These are phyloP conservation scores for Amphimedon queenslandica DNA, from an alignment of 37 sponge, comb jelly and placozoan genomes.

Conservation along the genomic window DNA sequence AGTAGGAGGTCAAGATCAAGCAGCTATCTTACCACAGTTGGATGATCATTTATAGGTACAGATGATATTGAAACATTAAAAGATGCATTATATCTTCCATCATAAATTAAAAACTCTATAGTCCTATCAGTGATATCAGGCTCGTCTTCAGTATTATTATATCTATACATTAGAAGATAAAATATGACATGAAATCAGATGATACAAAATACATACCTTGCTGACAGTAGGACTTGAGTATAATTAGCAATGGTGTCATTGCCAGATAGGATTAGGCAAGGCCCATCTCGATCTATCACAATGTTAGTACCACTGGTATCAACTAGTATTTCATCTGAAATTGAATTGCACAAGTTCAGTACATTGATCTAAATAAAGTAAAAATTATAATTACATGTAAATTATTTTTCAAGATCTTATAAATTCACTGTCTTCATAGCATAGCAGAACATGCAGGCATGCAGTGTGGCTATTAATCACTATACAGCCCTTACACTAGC, in stretches of 20 bases:
- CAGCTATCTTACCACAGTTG: slow-evolving; percentile 5
- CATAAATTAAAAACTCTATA: slow-evolving; percentile 38
- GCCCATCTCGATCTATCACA: slow-evolving; percentile 2
- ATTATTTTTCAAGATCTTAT: background rate
- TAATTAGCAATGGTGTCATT: slow-evolving; percentile 42
- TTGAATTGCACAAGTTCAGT: slow-evolving; percentile 6
- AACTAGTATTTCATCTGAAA: slow-evolving; percentile 13
- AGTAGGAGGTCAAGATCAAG: too few species aligned
- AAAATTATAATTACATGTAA: too few species aligned
- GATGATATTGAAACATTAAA: slow-evolving; percentile 13
- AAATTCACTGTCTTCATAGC: background rate
- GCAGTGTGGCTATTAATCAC: too few species aligned
- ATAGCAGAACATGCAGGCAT: too few species aligned
- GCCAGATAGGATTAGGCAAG: slow-evolving; percentile 44
- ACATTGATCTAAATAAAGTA: slow-evolving; percentile 1
- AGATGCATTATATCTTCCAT: slow-evolving; percentile 22
- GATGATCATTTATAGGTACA: slow-evolving; percentile 32
- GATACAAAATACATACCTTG: slow-evolving; percentile 17
- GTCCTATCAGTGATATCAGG: slow-evolving; percentile 13
- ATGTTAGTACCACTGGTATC: slow-evolving; percentile 20
- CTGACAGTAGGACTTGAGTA: slow-evolving; percentile 23
- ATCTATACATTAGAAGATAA: slow-evolving; percentile 18
- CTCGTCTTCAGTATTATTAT: slow-evolving; percentile 26
- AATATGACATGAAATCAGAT: background rate
- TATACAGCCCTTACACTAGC: slow-evolving; percentile 16